These are phyloP conservation scores for Oscheius sp. DNA, from an alignment of 2,888 invertebrate species.

Conservation along the genomic window DNA sequence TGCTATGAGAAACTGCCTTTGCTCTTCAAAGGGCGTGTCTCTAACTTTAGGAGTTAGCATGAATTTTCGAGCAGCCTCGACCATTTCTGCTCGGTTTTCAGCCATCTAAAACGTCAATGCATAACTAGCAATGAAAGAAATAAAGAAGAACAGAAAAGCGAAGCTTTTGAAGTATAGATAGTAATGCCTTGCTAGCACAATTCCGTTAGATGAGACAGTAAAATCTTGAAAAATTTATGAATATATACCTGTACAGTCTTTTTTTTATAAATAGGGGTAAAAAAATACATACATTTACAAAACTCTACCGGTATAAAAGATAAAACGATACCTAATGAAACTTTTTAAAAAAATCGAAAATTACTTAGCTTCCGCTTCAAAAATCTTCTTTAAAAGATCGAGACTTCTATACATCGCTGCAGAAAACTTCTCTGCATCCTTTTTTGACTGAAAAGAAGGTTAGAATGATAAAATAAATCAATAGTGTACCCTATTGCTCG, in stretches of 20 bases:
- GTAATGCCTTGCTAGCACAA: too few species aligned
- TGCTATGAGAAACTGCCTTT: conserved; percentile 59
- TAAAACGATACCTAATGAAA: background rate
- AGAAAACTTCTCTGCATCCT: conserved; percentile 53
- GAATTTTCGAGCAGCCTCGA: conserved; percentile 64
- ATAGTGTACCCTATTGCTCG: conserved; percentile 75
- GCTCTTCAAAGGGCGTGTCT: conserved; percentile 64
- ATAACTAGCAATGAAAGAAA: background rate
- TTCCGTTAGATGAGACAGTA: background rate
- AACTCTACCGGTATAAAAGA: background rate
- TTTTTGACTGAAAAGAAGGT: conserved; percentile 46
- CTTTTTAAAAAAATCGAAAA: background rate
- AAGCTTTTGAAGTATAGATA: background rate
- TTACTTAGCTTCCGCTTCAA: conserved; percentile 4
- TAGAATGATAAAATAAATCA: background rate
- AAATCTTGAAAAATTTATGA: background rate
- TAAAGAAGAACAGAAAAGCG: background rate
- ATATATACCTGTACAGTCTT: background rate
- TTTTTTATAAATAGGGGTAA: background rate
- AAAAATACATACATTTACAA: conserved; percentile 21
- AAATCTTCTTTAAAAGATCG: conserved; percentile 76
- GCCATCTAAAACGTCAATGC: conserved; percentile 12
- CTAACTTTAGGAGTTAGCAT: conserved; percentile 63
- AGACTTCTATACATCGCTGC: conserved; percentile 75
- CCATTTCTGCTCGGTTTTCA: conserved; percentile 54